phyloP scores from a whole-genome alignment of 2,888 invertebrate genomes.

The Abscondita cerata region DNA sequence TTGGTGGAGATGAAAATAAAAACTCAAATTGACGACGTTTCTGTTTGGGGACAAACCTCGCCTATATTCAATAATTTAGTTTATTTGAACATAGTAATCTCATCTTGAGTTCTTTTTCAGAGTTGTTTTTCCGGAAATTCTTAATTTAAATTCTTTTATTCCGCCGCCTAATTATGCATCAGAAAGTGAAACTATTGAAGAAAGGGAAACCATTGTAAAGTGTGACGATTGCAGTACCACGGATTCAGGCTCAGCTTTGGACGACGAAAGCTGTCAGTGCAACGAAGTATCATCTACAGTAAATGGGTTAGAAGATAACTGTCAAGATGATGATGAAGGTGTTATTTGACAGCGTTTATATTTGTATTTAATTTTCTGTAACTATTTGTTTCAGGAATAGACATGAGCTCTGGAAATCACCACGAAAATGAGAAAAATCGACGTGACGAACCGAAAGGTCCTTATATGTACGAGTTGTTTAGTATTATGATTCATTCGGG shows the following conservation, averaged over 20 bases:
- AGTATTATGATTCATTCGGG: conserved; percentile 94
- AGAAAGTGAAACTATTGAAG: conserved; percentile 58
- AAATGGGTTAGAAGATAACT: conserved; percentile 55
- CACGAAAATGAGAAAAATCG: conserved; percentile 63
- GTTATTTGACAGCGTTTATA: conserved; percentile 5
- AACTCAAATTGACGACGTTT: no score
- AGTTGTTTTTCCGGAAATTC: conserved; percentile 80
- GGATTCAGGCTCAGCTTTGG: conserved; percentile 72
- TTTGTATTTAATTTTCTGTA: neutral
- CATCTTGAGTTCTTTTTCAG: conserved; percentile 58
- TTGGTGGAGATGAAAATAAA: no score
- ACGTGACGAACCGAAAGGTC: conserved; percentile 63
- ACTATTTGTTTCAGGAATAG: conserved; percentile 61
- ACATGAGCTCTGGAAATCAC: conserved; percentile 64
- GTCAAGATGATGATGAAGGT: conserved; percentile 70
- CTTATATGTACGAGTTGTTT: conserved; percentile 84
- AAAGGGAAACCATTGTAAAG: conserved; percentile 59
- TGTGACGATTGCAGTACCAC: conserved; percentile 73
- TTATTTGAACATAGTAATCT: neutral
- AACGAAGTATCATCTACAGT: conserved; percentile 56
- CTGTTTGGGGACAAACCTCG: no score
- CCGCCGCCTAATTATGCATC: conserved; percentile 48
- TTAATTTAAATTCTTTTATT: conserved; percentile 80
- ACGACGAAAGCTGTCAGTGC: conserved; percentile 66
- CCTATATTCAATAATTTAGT: neutral